Evolutionary conservation across 2,797 vertebrate genomes (phyloP).

Genomic region (Hypotaenidia okinawae): DNA sequence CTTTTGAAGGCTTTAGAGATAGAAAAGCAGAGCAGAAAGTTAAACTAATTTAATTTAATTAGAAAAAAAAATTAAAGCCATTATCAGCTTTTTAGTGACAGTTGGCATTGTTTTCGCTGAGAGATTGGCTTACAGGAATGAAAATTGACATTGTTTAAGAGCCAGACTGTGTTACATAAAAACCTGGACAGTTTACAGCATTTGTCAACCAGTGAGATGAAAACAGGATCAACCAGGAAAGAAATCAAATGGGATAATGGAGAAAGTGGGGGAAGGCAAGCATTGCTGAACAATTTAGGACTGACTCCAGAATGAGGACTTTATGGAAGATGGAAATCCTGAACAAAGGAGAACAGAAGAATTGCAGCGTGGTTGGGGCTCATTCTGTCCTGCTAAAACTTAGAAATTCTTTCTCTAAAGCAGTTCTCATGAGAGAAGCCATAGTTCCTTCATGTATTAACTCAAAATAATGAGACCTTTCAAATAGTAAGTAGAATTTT

Average conservation of each 20-base stretch:
- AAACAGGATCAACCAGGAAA: constrained; percentile 16
- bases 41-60: background rate
- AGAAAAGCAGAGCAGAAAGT: background rate
- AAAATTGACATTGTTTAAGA: constrained; percentile 45
- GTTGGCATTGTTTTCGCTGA: background rate
- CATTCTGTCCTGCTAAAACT: background rate
- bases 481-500: background rate
- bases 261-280: background rate
- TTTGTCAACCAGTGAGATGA: background rate
- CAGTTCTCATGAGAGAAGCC: background rate
- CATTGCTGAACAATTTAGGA: background rate
- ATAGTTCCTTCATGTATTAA: background rate
- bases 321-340: background rate
- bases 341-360: background rate
- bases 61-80: background rate
- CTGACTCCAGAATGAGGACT: background rate
- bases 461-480: constrained; percentile 24
- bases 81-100: background rate
- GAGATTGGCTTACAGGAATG: constrained; percentile 21
- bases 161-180: constrained; percentile 48
- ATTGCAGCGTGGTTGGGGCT: background rate
- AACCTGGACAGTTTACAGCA: background rate
- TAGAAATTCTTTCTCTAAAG: background rate
- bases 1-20: background rate
- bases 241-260: background rate